These are phyloP conservation scores for Rotaria sp. DNA, from an alignment of 2,888 invertebrate genomes.

Conservation along the genomic window DNA sequence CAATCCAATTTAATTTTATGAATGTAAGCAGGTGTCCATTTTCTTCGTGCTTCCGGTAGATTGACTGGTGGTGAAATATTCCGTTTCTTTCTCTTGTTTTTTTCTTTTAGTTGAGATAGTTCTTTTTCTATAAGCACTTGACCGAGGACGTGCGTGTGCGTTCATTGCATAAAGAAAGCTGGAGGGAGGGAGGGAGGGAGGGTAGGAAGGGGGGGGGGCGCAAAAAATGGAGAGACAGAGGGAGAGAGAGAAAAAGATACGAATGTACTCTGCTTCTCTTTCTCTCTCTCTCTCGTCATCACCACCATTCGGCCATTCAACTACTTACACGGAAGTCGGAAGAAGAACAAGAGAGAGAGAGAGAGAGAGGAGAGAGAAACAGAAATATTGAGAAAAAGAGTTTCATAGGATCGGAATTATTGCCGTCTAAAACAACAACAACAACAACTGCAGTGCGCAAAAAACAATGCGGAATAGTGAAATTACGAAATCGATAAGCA, in stretches of 20 bases:
- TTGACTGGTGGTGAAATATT: not conserved
- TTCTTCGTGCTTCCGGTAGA: not conserved
- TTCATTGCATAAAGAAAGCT: not conserved
- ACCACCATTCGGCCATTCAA: conserved; percentile 4
- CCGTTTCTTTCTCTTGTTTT: not conserved
- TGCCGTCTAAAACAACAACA: not conserved
- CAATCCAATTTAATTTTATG: not conserved
- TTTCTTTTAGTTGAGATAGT: not conserved
- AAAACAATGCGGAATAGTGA: not conserved
- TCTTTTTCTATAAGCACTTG: not conserved
- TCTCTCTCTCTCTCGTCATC: not conserved
- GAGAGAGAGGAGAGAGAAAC: not conserved
- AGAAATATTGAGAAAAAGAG: conserved; percentile 4
- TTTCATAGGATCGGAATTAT: not conserved
- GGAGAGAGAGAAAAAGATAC: not conserved
- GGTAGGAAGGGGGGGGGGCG: not conserved
- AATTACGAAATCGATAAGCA: not conserved
- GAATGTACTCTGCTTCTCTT: not conserved
- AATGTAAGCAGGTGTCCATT: conserved; percentile 24
- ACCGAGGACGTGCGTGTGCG: not conserved
- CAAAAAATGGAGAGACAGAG: not conserved
- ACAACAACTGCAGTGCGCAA: not conserved
- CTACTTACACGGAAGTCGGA: not conserved
- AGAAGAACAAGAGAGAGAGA: conserved; percentile 15
- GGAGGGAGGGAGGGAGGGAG: not conserved